Evolutionary conservation across 2,888 invertebrate genomes (phyloP), one percentile per base, ranked within the genome.

Genomic region (Scrobipalpa costella): DNA sequence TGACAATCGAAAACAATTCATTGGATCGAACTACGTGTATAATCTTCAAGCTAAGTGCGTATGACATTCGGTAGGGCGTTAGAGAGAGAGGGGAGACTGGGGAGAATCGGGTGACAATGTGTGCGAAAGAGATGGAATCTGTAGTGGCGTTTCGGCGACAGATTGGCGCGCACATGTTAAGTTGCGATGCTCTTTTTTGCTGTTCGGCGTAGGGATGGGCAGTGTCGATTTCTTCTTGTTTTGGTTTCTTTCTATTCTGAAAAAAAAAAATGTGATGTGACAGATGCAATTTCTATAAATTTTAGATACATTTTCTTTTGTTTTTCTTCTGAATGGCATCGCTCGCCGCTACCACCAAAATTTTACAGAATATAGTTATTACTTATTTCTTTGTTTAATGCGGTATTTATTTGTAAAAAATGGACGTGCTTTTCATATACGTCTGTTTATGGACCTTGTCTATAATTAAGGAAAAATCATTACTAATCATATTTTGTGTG

Each of bases 81-180:
- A 38, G 79, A 81, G 58, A 49, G 80, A 67, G 80, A 79, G 7
- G 66, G 67, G 11, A 15, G 59, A 71, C 74, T 78, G 7, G 65
- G 67, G 13, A 13, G 57, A 71, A 74, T 63, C 8, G 7, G 7
- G 1, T 5, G n/a, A 6, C 11, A 1, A 13, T 13, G 11, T 6
- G 77, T 66, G 64, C 55, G 80, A 83, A 50, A 33, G 80, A 67
- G 85, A 84, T 0, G 65, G 67, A 7, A 34, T 71, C 74, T 78
- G 81, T 78, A 83, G 80, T 83, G 81, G 82, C 81, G 83, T 83
- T 81, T 82, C 82, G 83, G 80, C 90, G 90, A 90, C 90, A 90
- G 90, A 91, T 91, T 91, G 90, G 80, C 85, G 86, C 85, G 86
- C 90, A 91, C 90, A 91, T 91, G 90, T 88, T 88, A 86, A 79